These are phyloP conservation scores for Coelinius sp. DNA, from an alignment of 2,888 invertebrate genomes.

Conservation along the genomic window DNA sequence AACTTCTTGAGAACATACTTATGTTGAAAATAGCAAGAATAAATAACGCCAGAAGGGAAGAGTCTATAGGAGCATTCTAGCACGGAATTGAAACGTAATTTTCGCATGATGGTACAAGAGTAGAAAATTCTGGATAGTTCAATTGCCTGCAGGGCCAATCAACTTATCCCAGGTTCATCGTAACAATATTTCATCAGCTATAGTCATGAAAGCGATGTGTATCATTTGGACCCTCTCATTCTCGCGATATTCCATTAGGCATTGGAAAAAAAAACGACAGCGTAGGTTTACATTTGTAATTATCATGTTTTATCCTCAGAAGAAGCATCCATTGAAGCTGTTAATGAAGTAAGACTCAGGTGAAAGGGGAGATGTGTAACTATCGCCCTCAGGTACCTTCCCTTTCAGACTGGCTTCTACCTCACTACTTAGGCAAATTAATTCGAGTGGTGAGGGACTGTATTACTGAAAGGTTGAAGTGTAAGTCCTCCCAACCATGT, in stretches of 20 bases:
- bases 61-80: no score
- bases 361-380: constrained; percentile 6
- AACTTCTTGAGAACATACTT: no score
- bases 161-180: neutral
- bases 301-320: neutral
- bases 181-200: neutral
- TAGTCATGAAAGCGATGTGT: neutral
- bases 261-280: neutral
- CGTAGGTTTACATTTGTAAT: neutral
- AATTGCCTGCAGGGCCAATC: neutral
- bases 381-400: constrained; percentile 32
- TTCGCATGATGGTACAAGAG: no score
- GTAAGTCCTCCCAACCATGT: no score
- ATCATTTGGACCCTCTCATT: neutral
- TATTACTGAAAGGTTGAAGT: neutral
- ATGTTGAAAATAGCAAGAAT: no score
- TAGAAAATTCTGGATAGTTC: neutral
- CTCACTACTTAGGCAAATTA: neutral
- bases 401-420: neutral
- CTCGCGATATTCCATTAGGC: neutral
- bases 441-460: neutral
- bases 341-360: neutral
- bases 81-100: no score
- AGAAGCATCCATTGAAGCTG: neutral
- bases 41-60: no score